Percentiles rank a stretch among this genome's conserved stretches.
These are phyloP conservation scores for Neuroscelio doddi DNA, from an alignment of 2,888 invertebrate species.

Conservation along the genomic window DNA sequence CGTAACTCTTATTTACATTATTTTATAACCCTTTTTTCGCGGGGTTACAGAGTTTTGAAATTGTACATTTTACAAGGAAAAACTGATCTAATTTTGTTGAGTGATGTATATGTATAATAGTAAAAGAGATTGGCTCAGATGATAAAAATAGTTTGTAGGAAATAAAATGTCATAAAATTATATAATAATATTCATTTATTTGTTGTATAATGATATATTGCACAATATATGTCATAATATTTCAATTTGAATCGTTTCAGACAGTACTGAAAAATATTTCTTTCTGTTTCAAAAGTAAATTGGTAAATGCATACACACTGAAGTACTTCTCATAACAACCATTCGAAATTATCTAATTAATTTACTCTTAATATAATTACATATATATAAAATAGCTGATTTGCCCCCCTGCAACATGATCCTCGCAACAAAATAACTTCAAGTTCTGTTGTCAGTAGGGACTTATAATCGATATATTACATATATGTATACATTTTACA, in stretches of 20 bases:
- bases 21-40: too few species aligned
- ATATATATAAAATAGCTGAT: neutral
- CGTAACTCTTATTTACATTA: too few species aligned
- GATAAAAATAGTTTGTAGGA: too few species aligned
- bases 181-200: neutral
- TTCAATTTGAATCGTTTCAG: neutral
- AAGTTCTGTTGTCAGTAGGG: constrained; percentile 47
- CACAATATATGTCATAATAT: neutral
- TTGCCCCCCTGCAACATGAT: constrained; percentile 37
- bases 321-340: neutral
- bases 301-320: neutral
- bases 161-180: too few species aligned
- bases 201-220: constrained; percentile 6
- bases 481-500: constrained; percentile 14
- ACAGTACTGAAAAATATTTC: neutral
- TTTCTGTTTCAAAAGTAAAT: neutral
- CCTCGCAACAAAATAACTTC: constrained; percentile 59
- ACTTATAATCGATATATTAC: constrained; percentile 2
- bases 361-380: neutral
- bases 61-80: too few species aligned
- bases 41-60: too few species aligned
- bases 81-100: too few species aligned
- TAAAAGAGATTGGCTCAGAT: too few species aligned
- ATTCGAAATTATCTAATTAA: neutral
- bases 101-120: too few species aligned